A percentile compares a stretch with the other conserved stretches of the same genome.
Evolutionary conservation across 2,797 vertebrate species (phyloP).

Genomic region (Bothrops alternatus): DNA sequence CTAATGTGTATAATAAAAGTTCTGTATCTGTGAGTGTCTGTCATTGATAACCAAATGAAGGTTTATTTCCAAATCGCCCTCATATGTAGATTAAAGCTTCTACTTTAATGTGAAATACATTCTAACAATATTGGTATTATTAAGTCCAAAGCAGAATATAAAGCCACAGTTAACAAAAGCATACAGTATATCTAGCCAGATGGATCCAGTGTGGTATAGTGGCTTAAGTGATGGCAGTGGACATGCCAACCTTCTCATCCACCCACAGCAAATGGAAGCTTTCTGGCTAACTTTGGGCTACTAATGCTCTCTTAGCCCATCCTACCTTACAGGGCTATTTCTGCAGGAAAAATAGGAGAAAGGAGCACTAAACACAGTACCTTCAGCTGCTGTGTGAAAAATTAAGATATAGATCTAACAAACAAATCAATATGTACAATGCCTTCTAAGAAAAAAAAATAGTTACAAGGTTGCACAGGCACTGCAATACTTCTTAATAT

Average conservation of each 20-base stretch:
- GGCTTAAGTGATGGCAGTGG: not conserved
- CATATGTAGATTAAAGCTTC: not conserved
- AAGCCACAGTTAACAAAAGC: not conserved
- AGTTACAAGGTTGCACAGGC: not conserved
- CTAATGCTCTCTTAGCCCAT: not conserved
- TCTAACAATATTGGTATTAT: not conserved
- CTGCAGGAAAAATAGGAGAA: not conserved
- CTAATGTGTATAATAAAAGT: no score
- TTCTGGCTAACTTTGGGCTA: not conserved
- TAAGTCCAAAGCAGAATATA: not conserved
- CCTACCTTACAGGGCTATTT: not conserved
- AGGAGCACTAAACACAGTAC: not conserved
- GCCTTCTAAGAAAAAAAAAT: not conserved
- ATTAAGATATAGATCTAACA: not conserved
- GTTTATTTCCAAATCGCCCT: no score
- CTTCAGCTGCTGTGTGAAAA: not conserved
- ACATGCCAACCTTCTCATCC: not conserved
- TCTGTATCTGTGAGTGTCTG: no score
- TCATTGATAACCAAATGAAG: no score
- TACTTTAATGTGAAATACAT: not conserved
- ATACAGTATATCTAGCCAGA: not conserved
- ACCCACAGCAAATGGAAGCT: not conserved
- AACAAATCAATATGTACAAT: not conserved
- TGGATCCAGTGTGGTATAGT: not conserved
- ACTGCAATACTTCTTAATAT: not conserved